phyloP scores from a whole-genome alignment of 2,113 vertebrate species.

The Trinectes maculatus region DNA sequence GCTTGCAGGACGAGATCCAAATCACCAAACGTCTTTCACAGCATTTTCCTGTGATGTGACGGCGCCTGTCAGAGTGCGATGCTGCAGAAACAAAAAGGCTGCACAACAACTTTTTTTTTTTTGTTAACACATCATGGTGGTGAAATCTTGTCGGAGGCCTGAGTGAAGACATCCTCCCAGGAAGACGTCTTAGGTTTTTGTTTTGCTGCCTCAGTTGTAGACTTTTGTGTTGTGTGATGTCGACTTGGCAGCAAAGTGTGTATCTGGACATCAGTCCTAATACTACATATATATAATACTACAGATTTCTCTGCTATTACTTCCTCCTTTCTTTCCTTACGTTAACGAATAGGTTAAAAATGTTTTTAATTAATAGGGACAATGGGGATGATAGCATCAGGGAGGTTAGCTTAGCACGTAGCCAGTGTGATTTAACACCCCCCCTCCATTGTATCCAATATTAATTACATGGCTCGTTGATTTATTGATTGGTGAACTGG shows the following conservation, averaged over 20 bases:
- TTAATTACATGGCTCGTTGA: constrained; percentile 31
- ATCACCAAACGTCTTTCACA: constrained; percentile 49
- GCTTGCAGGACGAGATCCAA: neutral
- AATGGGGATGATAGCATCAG: neutral
- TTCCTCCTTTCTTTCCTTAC: neutral
- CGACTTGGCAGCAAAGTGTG: constrained; percentile 23
- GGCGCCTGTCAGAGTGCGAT: constrained; percentile 1
- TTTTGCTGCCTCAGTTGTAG: neutral
- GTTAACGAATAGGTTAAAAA: neutral
- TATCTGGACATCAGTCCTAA: constrained; percentile 18
- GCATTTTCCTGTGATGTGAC: constrained; percentile 12
- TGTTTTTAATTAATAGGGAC: constrained; percentile 1
- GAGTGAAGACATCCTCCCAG: too few species aligned
- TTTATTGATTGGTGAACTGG: constrained; percentile 21
- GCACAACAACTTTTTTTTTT: neutral
- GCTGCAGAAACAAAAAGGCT: constrained; percentile 6
- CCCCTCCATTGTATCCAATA: neutral
- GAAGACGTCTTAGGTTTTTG: too few species aligned
- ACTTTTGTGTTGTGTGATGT: constrained; percentile 42
- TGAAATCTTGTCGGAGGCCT: too few species aligned
- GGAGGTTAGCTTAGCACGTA: neutral
- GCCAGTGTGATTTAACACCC: neutral
- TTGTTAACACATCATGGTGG: neutral
- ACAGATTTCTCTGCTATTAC: too few species aligned
- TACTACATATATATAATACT: too few species aligned